phyloP scores from a whole-genome alignment of 2,888 invertebrate genomes.

The Noctua janthe region DNA sequence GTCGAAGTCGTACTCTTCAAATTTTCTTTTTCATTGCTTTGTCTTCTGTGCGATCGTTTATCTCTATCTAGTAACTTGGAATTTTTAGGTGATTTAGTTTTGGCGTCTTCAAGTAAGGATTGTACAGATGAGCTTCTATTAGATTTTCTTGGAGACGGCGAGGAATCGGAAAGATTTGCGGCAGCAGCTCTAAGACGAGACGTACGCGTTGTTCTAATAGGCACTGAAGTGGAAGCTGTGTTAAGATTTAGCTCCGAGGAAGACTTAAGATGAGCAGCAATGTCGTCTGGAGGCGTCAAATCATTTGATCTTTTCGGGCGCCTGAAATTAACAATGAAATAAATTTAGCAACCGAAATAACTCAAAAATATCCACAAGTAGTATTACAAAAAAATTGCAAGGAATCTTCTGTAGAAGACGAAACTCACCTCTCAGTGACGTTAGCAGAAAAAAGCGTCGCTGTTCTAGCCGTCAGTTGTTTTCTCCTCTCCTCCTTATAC shows the following conservation, averaged over 20 bases:
- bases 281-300: slow-evolving; percentile 80
- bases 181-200: slow-evolving; percentile 93
- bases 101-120: slow-evolving; percentile 83
- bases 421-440: slow-evolving; percentile 88
- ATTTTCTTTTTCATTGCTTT: slow-evolving; percentile 85
- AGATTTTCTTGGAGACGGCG: slow-evolving; percentile 79
- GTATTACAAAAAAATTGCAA: background rate
- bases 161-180: slow-evolving; percentile 80
- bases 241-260: slow-evolving; percentile 87
- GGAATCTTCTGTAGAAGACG: background rate
- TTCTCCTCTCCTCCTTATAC: slow-evolving; percentile 93
- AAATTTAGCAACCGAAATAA: slow-evolving; percentile 23
- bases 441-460: slow-evolving; percentile 92
- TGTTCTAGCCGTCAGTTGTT: slow-evolving; percentile 92
- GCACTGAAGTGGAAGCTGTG: slow-evolving; percentile 85
- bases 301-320: slow-evolving; percentile 78
- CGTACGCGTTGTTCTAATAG: slow-evolving; percentile 93
- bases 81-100: slow-evolving; percentile 80
- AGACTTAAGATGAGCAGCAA: slow-evolving; percentile 83
- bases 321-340: slow-evolving; percentile 78
- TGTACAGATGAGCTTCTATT: slow-evolving; percentile 86
- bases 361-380: background rate
- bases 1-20: slow-evolving; percentile 77
- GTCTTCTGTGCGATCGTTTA: slow-evolving; percentile 81
- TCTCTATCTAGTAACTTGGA: slow-evolving; percentile 86